Evolutionary conservation across 2,888 invertebrate species (phyloP).

Genomic region (Mimachlamys varia): DNA sequence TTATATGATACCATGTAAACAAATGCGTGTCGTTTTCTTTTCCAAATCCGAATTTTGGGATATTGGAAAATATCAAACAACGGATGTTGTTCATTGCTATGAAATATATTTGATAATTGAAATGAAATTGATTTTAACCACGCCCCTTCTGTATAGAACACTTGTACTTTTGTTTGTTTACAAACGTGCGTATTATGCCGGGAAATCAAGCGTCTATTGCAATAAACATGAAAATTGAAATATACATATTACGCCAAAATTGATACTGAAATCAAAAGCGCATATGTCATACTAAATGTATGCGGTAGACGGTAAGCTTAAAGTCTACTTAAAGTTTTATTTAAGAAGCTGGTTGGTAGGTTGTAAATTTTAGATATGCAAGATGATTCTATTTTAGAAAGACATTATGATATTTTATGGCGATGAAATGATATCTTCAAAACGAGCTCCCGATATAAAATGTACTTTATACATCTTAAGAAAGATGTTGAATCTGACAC

Average conservation of each 20-base stretch:
- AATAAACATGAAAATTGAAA: neutral
- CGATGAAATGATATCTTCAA: neutral
- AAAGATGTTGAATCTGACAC: neutral
- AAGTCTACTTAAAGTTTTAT: no score
- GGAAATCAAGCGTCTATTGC: neutral
- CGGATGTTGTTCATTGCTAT: neutral
- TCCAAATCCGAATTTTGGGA: neutral
- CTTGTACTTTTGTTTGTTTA: conserved; percentile 13
- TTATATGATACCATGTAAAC: neutral
- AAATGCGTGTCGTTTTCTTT: neutral
- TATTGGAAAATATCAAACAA: neutral
- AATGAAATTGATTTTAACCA: neutral
- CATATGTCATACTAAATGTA: neutral
- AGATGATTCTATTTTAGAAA: neutral
- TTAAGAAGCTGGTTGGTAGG: no score
- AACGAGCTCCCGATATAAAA: neutral
- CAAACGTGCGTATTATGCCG: neutral
- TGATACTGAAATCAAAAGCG: neutral
- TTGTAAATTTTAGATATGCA: no score
- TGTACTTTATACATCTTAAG: neutral
- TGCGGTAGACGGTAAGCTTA: no score
- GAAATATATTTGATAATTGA: conserved; percentile 25
- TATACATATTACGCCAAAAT: neutral
- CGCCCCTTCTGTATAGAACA: neutral
- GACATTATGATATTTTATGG: neutral